Evolutionary conservation across 92 coral and sea anemone species (phyloP).

Genomic region (Porites divaricata): DNA sequence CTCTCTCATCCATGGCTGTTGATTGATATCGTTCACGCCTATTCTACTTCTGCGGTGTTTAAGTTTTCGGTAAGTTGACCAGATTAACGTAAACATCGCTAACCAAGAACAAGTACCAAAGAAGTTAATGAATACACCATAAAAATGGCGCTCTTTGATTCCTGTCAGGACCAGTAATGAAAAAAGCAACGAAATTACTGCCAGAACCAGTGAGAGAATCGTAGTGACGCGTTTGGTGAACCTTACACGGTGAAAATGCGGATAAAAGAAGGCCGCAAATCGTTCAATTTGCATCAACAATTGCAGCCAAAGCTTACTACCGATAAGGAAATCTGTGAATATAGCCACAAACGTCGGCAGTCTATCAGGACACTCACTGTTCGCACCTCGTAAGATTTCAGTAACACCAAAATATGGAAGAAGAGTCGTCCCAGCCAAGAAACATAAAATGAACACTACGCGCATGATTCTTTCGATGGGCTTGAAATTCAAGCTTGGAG

Average conservation of each 20-base stretch:
- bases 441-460: neutral
- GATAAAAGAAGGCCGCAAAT: neutral
- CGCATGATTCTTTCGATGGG: constrained; percentile 21
- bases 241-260: constrained; percentile 37
- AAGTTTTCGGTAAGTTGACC: constrained; percentile 27
- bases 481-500: constrained; percentile 4
- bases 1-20: constrained; percentile 7
- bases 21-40: neutral
- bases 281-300: constrained; percentile 22
- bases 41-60: constrained; percentile 27
- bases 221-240: constrained; percentile 12
- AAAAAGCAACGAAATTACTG: neutral
- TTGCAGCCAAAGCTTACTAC: constrained; percentile 17
- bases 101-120: constrained; percentile 33
- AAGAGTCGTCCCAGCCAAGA: constrained; percentile 19
- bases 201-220: neutral
- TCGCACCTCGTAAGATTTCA: constrained; percentile 20
- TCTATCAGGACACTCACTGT: neutral
- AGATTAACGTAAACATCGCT: neutral
- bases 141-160: constrained; percentile 6
- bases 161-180: constrained; percentile 24
- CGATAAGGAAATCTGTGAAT: constrained; percentile 18
- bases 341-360: constrained; percentile 11
- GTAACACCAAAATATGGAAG: constrained; percentile 43
- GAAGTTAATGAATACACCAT: constrained; percentile 5